Conservation (phyloP, 2,888 invertebrate genomes). For the Coenonympha arcania region DNA sequence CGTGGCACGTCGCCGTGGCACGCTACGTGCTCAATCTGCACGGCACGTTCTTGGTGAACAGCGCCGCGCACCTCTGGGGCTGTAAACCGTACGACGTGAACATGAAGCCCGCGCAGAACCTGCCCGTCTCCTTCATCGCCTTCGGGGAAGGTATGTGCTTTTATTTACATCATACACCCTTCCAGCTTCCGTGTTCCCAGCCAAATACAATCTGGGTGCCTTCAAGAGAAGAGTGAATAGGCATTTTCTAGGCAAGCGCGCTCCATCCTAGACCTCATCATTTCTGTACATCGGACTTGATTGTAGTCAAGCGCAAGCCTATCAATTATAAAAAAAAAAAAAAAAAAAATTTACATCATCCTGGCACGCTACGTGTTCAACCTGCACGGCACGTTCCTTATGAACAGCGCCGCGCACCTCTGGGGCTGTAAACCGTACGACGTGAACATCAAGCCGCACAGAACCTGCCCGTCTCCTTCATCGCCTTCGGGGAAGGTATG, state of each 20-base stretch:
- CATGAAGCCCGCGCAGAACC: conserved; percentile 36
- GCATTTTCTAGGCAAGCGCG: too few species aligned
- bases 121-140: conserved; percentile 31
- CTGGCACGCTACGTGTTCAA: conserved; percentile 72
- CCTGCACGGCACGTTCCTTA: conserved; percentile 74
- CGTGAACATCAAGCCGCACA: conserved; percentile 36
- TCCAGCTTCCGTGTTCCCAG: too few species aligned
- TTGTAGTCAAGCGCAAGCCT: too few species aligned
- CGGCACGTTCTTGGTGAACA: conserved; percentile 76
- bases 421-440: conserved; percentile 66
- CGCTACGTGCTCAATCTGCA: conserved; percentile 76
- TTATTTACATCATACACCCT: too few species aligned
- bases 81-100: conserved; percentile 58
- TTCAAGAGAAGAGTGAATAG: too few species aligned
- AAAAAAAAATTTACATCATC: too few species aligned
- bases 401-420: conserved; percentile 78
- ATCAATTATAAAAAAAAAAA: too few species aligned
- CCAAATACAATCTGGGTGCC: too few species aligned
- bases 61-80: conserved; percentile 74
- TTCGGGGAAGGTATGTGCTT: conserved; percentile 30
- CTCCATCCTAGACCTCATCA: too few species aligned
- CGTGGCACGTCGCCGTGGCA: conserved; percentile 53
- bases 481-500: conserved; percentile 31
- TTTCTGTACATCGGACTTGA: too few species aligned
- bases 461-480: conserved; percentile 32